phyloP scores from a whole-genome alignment of 2,888 invertebrate species.

The Hyalella azteca region DNA sequence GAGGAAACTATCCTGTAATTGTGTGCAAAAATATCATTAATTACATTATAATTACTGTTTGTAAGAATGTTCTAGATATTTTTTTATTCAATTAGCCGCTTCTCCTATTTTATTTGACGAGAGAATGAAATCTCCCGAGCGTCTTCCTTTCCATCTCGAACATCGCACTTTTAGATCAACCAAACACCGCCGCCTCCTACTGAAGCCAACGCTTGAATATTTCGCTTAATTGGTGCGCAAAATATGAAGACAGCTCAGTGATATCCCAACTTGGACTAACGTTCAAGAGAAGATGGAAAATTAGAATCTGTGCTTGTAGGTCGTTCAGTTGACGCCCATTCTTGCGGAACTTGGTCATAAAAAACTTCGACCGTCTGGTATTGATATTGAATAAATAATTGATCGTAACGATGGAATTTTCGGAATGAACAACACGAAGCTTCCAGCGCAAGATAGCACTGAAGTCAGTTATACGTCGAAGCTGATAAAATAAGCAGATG shows the following conservation, averaged over 20 bases:
- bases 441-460: slow-evolving; percentile 4
- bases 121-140: too few relatives aligned
- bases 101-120: too few relatives aligned
- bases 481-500: too few relatives aligned
- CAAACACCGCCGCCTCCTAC: slow-evolving; percentile 34
- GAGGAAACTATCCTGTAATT: too few relatives aligned
- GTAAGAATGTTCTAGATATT: too few relatives aligned
- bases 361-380: slow-evolving; percentile 12
- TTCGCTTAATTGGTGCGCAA: slow-evolving; percentile 36
- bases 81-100: too few relatives aligned
- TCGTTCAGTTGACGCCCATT: slow-evolving; percentile 29
- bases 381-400: slow-evolving; percentile 30
- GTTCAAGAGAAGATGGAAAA: slow-evolving; percentile 27
- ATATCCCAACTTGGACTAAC: slow-evolving; percentile 33
- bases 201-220: slow-evolving; percentile 25
- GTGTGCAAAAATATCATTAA: too few relatives aligned
- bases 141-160: background rate
- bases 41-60: too few relatives aligned
- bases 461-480: background rate
- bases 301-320: slow-evolving; percentile 35
- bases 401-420: slow-evolving; percentile 7
- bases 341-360: slow-evolving; percentile 13
- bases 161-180: background rate
- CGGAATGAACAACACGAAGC: background rate
- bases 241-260: slow-evolving; percentile 37